Conservation (phyloP, 2,113 vertebrate genomes). For the Cololabis saira region DNA sequence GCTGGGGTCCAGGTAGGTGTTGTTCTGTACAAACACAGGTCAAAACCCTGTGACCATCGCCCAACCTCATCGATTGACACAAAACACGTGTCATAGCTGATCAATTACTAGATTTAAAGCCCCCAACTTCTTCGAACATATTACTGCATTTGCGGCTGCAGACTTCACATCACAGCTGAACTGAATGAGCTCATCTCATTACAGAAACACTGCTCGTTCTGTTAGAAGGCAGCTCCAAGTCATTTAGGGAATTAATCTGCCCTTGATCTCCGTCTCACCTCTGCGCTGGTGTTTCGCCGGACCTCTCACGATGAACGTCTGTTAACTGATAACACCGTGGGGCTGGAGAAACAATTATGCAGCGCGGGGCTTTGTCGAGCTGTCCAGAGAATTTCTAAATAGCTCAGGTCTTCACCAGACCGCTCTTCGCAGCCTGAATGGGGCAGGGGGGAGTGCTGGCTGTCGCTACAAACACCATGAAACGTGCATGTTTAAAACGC, state of each 20-base stretch:
- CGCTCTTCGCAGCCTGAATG: too few species aligned
- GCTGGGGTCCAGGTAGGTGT: too few species aligned
- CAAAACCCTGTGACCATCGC: too few species aligned
- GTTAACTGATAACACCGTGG: constrained; percentile 68
- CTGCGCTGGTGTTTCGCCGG: constrained; percentile 81
- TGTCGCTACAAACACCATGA: too few species aligned
- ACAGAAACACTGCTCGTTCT: constrained; percentile 26
- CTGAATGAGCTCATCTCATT: constrained; percentile 39
- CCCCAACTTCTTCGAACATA: neutral
- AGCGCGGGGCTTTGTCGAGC: constrained; percentile 1
- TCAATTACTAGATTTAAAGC: neutral
- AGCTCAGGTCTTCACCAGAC: too few species aligned
- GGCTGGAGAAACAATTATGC: constrained; percentile 73
- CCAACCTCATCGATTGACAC: too few species aligned
- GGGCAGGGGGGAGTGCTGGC: too few species aligned
- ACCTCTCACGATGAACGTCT: constrained; percentile 72
- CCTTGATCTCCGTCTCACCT: constrained; percentile 88
- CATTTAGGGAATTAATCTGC: constrained; percentile 89
- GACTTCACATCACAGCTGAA: neutral
- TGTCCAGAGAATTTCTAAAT: too few species aligned
- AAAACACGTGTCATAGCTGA: neutral
- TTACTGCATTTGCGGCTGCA: constrained; percentile 5
- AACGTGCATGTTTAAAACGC: too few species aligned
- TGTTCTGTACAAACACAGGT: too few species aligned
- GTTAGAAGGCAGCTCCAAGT: constrained; percentile 64